Evolutionary conservation across 2,888 invertebrate species (phyloP), one percentile per base, ranked within the genome.

Genomic region (Amphiduros pacificus): DNA sequence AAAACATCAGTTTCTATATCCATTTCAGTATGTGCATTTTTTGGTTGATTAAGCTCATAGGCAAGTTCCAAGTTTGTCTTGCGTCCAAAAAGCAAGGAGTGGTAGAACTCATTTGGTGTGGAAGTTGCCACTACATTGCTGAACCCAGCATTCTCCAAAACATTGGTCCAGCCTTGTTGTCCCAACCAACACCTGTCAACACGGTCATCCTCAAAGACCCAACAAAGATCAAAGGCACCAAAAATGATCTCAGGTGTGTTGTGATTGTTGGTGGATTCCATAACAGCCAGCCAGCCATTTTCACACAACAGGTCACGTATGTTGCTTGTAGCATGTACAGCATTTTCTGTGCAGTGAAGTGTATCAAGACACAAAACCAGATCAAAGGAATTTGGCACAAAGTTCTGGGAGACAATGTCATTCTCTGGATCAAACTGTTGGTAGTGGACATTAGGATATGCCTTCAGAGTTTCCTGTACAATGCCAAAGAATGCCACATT

Each of bases 181-280:
- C 6, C 3, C n/a, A 61, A 24, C 61, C 61, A 61, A 29, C 61
- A 61, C 27, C 36, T 54, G 28, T 61, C 44, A 24, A 24, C 22
- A 22, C 61, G 54, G 31, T 41, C 2, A 40, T 61, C 61, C 11
- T 55, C 55, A 17, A 40, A 55, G 14, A 55, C 48, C 61, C 61
- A 61, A 27, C 61, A 61, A 2, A 61, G 55, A 9, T 61, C 61
- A 17, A 61, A 54, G 40, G 61, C 29, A 20, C 61, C 61, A 49
- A 61, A 61, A 22, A 61, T 55, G 24, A 61, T 54, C 20, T 61
- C 61, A n/a, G 41, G 17, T 29, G 31, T 61, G 40, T 54, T 55
- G 32, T 55, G 27, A 24, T 29, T 55, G 29, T 55, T 29, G 26
- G 61, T 61, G 11, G 55, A 22, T 24, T 61, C 61, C 49, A 55